Evolutionary conservation across 2,888 invertebrate species (phyloP).

Genomic region (Xanthorhoe spadicearia): DNA sequence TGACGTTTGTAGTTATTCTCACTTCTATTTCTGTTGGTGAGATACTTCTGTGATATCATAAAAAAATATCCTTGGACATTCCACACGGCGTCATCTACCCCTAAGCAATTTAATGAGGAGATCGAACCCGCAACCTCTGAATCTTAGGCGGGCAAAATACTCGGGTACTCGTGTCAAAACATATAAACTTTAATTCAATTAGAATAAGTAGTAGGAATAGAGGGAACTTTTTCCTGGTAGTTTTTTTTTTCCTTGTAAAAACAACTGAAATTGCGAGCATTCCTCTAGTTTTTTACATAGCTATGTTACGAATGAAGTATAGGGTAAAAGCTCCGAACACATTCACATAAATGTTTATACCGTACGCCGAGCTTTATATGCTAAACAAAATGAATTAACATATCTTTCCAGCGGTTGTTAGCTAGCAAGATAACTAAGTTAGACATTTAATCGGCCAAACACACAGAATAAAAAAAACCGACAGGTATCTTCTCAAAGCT

Average conservation of each 20-base stretch:
- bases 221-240: too few relatives aligned
- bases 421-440: background rate
- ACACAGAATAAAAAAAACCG: conserved; percentile 39
- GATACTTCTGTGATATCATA: background rate
- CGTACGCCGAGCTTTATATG: background rate
- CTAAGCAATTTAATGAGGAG: too few relatives aligned
- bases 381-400: background rate
- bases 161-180: background rate
- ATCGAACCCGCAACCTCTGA: too few relatives aligned
- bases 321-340: background rate
- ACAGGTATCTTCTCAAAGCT: conserved; percentile 53
- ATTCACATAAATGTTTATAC: background rate
- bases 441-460: background rate
- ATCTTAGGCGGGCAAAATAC: too few relatives aligned
- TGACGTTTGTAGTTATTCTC: background rate
- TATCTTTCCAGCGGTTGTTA: background rate
- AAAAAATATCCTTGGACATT: too few relatives aligned
- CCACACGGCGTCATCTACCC: too few relatives aligned
- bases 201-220: too few relatives aligned
- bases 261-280: too few relatives aligned
- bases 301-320: background rate
- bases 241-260: too few relatives aligned
- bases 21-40: conserved; percentile 30
- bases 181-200: too few relatives aligned
- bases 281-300: background rate